Percentiles rank a stretch among this genome's conserved stretches.
These are phyloP conservation scores for Colistium nudipinnis DNA, from an alignment of 2,113 vertebrate species.

Conservation along the genomic window DNA sequence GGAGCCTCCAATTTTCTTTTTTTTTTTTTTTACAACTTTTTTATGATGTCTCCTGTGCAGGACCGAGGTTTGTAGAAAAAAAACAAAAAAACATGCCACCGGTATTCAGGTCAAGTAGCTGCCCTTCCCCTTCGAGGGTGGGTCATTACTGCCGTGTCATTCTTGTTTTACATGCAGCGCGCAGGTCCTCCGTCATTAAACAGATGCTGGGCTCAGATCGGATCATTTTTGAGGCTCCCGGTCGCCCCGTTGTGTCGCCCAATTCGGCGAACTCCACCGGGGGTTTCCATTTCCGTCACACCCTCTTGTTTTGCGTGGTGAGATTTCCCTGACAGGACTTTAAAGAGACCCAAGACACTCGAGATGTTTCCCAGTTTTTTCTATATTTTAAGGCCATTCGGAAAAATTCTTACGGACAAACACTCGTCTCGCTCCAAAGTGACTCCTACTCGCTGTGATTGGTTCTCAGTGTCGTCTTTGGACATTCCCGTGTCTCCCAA, in stretches of 20 bases:
- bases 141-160: slow-evolving; percentile 19
- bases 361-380: too few relatives aligned
- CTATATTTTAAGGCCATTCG: background rate
- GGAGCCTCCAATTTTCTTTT: background rate
- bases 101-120: background rate
- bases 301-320: background rate
- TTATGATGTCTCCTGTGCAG: too few relatives aligned
- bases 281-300: slow-evolving; percentile 13
- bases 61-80: too few relatives aligned
- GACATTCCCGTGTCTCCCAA: background rate
- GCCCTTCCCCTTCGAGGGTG: background rate
- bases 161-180: slow-evolving; percentile 22
- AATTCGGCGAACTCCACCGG: slow-evolving; percentile 12
- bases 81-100: too few relatives aligned
- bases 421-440: background rate
- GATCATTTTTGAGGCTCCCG: slow-evolving; percentile 53
- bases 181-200: background rate
- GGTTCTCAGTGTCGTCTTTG: background rate
- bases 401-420: background rate
- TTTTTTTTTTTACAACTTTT: too few relatives aligned
- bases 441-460: background rate
- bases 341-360: too few relatives aligned
- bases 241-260: background rate
- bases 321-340: background rate
- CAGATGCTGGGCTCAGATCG: too few relatives aligned